Base-by-base conservation (phyloP, 2,888 invertebrate species). In the Drosophila borborema region DNA sequence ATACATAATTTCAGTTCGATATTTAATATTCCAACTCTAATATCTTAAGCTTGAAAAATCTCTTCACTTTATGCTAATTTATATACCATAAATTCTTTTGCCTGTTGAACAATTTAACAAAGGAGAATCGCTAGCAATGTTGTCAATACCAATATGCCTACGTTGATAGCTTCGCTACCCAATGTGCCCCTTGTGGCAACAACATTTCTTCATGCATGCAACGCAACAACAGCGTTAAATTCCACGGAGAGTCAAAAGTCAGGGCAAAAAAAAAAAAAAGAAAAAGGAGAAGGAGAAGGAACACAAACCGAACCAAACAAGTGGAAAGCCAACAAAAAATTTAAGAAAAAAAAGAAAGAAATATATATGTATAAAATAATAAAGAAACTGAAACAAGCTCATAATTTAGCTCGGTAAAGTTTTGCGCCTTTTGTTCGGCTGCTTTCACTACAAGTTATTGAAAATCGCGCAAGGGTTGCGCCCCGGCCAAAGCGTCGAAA, bases 351-450 rank as follows among this genome's bases (percentile, higher is more conserved):
- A 45, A 20, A 18, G 28, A 56, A 59, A 40, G 28, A 46, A 65
- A 63, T 28, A 36, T 38, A 43, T 41, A 67, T 41, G 4, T 23
- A 23, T 23, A 23, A 2, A 62, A 67, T 56, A 71, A 77, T 54
- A 62, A 67, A 70, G 72, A 79, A 81, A 76, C 55, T 36, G 77
- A 76, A 80, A 86, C 87, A 82, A 87, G 82, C 81, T 87, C 85
- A 86, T 86, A 86, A 87, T 86, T 86, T 86, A 86, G 82, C 85
- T 87, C 79, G 77, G 82, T 85, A 86, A 86, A 86, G 73, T 87
- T 85, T 81, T 81, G 88, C 82, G 85, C 85, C 85, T 86, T 85
- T 87, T 86, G 85, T 86, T 87, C 77, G 72, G 56, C 59, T 72
- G 77, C 80, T 82, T 81, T 82, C 74, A 81, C 87, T 76, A 82